Conservation (phyloP, 2,888 invertebrate genomes). For the Apotomis betuletana region DNA sequence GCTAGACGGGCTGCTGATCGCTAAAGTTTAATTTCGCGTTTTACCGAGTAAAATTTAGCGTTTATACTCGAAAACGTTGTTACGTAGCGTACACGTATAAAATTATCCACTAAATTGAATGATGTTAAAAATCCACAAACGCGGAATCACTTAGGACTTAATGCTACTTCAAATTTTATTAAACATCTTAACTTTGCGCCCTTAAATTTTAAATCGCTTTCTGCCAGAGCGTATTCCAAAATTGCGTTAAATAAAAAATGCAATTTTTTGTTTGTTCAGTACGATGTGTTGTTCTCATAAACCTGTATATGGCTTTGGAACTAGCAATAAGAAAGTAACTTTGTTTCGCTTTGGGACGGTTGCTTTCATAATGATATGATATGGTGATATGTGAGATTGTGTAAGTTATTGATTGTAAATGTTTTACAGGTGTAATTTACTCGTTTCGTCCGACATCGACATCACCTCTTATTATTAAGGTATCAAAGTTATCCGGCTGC, state of each 20-base stretch:
- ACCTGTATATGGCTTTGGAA: neutral
- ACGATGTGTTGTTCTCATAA: conserved; percentile 42
- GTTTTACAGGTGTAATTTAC: conserved; percentile 65
- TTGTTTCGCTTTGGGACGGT: neutral
- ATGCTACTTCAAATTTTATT: conserved; percentile 20
- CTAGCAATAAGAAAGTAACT: neutral
- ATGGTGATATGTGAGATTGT: neutral
- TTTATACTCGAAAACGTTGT: too few species aligned
- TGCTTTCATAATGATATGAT: neutral
- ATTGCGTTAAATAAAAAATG: conserved; percentile 64
- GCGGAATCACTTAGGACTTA: conserved; percentile 18
- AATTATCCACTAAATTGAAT: neutral
- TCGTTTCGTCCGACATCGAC: conserved; percentile 63
- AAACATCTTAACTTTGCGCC: conserved; percentile 34
- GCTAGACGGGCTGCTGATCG: too few species aligned
- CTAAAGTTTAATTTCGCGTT: too few species aligned
- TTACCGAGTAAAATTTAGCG: too few species aligned
- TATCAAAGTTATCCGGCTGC: conserved; percentile 57
- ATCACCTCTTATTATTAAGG: conserved; percentile 69
- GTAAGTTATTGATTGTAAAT: conserved; percentile 42
- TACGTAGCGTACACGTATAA: neutral
- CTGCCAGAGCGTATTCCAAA: conserved; percentile 52
- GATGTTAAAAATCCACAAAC: conserved; percentile 1
- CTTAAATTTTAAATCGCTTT: conserved; percentile 55
- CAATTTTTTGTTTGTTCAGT: conserved; percentile 61